Evolutionary conservation across 2,888 invertebrate genomes (phyloP), one percentile per base, ranked within the genome.

Genomic region (Carcina quercana): DNA sequence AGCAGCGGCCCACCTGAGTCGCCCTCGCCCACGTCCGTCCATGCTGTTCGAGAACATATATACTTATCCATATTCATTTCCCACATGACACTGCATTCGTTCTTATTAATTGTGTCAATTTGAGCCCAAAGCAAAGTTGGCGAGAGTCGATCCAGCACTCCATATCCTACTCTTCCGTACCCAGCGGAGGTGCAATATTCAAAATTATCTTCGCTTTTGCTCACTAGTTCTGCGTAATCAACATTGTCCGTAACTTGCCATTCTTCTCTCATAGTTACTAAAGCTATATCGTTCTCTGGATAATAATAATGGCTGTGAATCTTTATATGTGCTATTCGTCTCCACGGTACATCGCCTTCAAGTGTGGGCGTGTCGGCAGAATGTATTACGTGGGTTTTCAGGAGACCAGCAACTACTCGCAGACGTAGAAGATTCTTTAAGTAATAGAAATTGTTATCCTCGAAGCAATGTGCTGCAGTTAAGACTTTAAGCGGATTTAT

Each of bases 381-480:
- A 32, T 0, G 64, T 3, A 2, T 45, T 42, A n/a, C n/a, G n/a
- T n/a, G n/a, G 3, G 53, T 67, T 7, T 38, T 42, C 0, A 61
- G 25, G 13, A 43, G 53, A 0, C 78, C 78, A 1, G 74, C 74
- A 0, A 72, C 67, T 0, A 61, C 32, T 1, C 71, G 52, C 0
- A 75, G 42, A 0, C 32, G 1, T 0, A 39, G 13, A 0, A 61
- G 58, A 5, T 59, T 29, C 15, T 40, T 49, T 0, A 35, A 32
- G 36, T 57, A 68, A 26, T 37, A 58, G 38, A 64, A 74, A 8
- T 57, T n/a, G 5, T 60, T 40, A 1, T 25, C 34, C 48, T 78
- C 78, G 38, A 79, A 79, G 43, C 76, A 78, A 25, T 79, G 76
- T 0, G 75, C 78, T 0, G 78, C 76, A 1, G 76, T 63, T 0